Conservation (phyloP, 2,113 vertebrate species). For the Naja naja region DNA sequence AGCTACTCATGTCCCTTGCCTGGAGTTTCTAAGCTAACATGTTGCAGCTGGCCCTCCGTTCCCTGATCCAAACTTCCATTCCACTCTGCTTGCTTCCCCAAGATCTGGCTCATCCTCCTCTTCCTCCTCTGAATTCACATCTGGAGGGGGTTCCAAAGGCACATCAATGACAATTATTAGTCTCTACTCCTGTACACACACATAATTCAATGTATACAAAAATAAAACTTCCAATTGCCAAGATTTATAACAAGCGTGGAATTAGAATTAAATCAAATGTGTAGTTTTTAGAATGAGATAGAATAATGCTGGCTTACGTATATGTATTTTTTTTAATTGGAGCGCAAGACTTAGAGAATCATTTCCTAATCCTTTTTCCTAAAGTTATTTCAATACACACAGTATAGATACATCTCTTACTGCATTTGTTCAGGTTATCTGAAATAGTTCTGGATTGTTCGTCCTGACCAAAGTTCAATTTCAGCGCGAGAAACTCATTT, state of each 20-base stretch:
- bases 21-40: background rate
- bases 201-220: background rate
- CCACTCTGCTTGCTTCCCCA: background rate
- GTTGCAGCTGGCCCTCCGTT: background rate
- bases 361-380: constrained; percentile 3
- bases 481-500: background rate
- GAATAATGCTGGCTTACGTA: constrained; percentile 24
- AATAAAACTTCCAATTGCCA: background rate
- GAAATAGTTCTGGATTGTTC: background rate
- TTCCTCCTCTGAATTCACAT: background rate
- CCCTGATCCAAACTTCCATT: background rate
- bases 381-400: constrained; percentile 5
- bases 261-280: background rate
- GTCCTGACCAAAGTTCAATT: background rate
- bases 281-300: background rate
- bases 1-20: background rate
- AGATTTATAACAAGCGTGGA: background rate
- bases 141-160: background rate
- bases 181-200: background rate
- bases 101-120: background rate
- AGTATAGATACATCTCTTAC: constrained; percentile 1
- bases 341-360: background rate
- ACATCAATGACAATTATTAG: background rate
- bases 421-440: constrained; percentile 5
- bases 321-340: constrained; percentile 17